phyloP scores from a whole-genome alignment of 1,140 invertebrate species.

The Ctenoplectra terminalis region DNA sequence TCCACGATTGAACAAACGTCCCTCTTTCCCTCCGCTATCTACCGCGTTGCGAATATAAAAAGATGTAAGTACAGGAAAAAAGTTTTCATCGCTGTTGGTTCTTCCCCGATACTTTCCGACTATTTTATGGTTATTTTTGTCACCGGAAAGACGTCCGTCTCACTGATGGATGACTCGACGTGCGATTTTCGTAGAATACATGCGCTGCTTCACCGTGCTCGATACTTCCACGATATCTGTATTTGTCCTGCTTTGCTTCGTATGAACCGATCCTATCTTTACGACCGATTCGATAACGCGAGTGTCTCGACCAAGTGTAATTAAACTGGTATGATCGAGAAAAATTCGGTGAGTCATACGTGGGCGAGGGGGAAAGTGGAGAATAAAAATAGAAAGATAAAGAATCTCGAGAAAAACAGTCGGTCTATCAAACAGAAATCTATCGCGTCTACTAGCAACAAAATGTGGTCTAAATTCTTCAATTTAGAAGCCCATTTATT shows the following conservation, averaged over 20 bases:
- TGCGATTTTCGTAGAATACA: not conserved
- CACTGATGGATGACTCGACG: conserved; percentile 6
- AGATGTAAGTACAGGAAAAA: not conserved
- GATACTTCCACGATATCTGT: conserved; percentile 39
- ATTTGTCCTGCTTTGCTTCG: conserved; percentile 34
- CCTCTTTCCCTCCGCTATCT: not conserved
- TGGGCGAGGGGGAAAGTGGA: not conserved
- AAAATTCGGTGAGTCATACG: not conserved
- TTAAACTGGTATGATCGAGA: conserved; percentile 2
- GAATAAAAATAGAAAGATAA: too few relatives aligned
- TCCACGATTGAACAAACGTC: not conserved
- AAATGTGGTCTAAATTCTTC: not conserved
- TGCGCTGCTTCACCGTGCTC: not conserved
- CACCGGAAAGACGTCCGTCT: not conserved
- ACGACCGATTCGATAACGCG: conserved; percentile 44
- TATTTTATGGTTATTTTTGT: conserved; percentile 11
- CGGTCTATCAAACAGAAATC: not conserved
- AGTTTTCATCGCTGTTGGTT: not conserved
- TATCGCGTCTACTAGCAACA: not conserved
- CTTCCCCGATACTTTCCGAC: not conserved
- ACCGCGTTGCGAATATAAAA: not conserved
- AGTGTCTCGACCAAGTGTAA: not conserved
- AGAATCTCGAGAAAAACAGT: not conserved
- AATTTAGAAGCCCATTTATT: not conserved
- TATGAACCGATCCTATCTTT: conserved; percentile 53